phyloP scores from a whole-genome alignment of 2,113 vertebrate genomes.

The Ceratotherium simum region DNA sequence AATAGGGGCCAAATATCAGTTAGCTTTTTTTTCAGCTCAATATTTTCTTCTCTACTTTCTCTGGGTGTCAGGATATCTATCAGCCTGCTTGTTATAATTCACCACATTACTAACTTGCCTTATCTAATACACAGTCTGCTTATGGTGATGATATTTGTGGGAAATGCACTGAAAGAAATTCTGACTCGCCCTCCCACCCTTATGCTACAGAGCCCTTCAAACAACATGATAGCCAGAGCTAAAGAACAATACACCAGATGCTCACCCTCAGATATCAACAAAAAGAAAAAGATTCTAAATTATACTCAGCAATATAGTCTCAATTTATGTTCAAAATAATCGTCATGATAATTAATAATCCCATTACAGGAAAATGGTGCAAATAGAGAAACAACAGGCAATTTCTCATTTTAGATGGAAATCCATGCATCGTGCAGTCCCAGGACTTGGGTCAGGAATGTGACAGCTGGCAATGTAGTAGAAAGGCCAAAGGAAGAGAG shows the following conservation, averaged over 20 bases:
- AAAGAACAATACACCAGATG: slow-evolving; percentile 52
- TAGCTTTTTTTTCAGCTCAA: neutral
- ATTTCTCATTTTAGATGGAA: neutral
- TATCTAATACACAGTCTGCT: slow-evolving; percentile 41
- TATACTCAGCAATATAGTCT: neutral
- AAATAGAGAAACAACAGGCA: neutral
- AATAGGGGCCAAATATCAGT: neutral
- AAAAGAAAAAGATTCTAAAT: neutral
- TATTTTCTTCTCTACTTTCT: slow-evolving; percentile 27
- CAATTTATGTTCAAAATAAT: neutral
- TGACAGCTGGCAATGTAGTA: neutral
- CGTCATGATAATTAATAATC: neutral
- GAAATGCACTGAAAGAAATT: slow-evolving; percentile 48
- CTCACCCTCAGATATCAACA: neutral
- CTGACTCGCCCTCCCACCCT: neutral
- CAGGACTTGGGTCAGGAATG: neutral
- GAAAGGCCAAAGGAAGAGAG: neutral
- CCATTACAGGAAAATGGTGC: neutral
- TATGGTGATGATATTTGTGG: slow-evolving; percentile 56
- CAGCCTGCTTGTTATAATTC: slow-evolving; percentile 18
- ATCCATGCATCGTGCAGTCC: neutral
- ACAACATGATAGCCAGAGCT: neutral
- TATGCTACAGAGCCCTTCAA: slow-evolving; percentile 45
- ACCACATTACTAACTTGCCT: slow-evolving; percentile 28
- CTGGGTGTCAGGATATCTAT: slow-evolving; percentile 43